Percentiles rank a stretch among this genome's conserved stretches.
phyloP scores from a whole-genome alignment of 2,888 invertebrate species.

The Drosophila kuntzei region DNA sequence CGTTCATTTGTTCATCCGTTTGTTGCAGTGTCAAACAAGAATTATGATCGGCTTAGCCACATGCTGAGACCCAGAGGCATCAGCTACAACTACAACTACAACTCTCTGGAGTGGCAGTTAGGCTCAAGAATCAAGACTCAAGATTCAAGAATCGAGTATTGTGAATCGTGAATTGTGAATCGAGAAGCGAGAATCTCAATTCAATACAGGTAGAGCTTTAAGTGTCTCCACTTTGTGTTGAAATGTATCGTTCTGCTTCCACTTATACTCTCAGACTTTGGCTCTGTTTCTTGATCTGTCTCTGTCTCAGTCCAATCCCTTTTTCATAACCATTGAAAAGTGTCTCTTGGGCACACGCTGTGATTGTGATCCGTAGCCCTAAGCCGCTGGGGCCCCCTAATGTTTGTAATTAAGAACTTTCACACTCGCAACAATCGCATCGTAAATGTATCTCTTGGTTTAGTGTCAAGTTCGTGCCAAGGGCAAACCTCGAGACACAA shows the following conservation, averaged over 20 bases:
- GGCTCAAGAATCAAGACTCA: conserved; percentile 42
- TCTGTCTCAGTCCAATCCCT: conserved; percentile 37
- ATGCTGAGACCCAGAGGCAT: conserved; percentile 71
- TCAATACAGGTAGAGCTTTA: conserved; percentile 81
- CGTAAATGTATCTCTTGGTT: conserved; percentile 76
- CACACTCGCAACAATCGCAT: conserved; percentile 85
- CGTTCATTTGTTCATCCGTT: conserved; percentile 81
- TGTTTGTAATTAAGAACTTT: conserved; percentile 85
- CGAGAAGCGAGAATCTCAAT: conserved; percentile 52
- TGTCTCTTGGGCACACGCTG: conserved; percentile 78
- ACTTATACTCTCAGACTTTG: conserved; percentile 39
- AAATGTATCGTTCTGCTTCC: conserved; percentile 74
- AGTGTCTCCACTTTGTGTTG: conserved; percentile 81
- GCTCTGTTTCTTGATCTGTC: conserved; percentile 15
- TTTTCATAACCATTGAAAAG: conserved; percentile 70
- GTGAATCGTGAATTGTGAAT: conserved; percentile 17
- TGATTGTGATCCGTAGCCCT: conserved; percentile 72
- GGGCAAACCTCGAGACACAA: conserved; percentile 52
- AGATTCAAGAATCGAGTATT: conserved; percentile 24
- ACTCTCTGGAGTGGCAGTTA: conserved; percentile 57
- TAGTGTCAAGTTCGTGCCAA: conserved; percentile 78
- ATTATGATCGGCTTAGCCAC: conserved; percentile 85
- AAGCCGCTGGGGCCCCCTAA: conserved; percentile 81
- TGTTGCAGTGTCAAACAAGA: conserved; percentile 84
- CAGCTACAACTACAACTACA: conserved; percentile 24